Evolutionary conservation across 37 sponge, comb jelly and placozoan species (phyloP).

Genomic region (Cliona cf. orientalis): DNA sequence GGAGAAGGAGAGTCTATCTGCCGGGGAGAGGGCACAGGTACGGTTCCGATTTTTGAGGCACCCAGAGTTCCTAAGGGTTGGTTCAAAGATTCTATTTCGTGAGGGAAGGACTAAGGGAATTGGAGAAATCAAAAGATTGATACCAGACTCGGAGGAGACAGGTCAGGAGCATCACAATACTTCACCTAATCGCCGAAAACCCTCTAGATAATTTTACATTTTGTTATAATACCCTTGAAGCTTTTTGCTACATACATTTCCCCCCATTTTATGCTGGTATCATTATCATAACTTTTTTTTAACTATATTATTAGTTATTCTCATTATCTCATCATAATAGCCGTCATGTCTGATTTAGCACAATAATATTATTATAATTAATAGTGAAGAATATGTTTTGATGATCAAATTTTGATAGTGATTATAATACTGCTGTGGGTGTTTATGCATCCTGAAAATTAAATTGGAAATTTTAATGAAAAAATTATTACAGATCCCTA

Average conservation of each 20-base stretch:
- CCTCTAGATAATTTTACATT: slow-evolving; percentile 3
- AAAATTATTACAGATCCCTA: neutral
- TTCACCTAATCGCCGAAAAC: slow-evolving; percentile 10
- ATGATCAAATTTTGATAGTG: too few species aligned
- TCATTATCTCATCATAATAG: too few species aligned
- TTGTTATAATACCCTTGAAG: neutral
- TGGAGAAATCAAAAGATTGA: slow-evolving; percentile 72
- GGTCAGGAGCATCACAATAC: neutral
- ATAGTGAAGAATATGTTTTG: too few species aligned
- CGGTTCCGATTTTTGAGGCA: slow-evolving; percentile 76
- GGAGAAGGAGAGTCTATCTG: slow-evolving; percentile 55
- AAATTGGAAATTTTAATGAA: neutral
- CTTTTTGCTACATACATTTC: neutral
- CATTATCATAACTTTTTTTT: neutral
- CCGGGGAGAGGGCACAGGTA: slow-evolving; percentile 50
- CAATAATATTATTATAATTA: too few species aligned
- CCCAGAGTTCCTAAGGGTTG: slow-evolving; percentile 82
- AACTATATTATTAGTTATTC: neutral
- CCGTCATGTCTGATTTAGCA: too few species aligned
- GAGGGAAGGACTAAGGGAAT: slow-evolving; percentile 81
- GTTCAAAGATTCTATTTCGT: slow-evolving; percentile 69
- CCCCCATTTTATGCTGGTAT: too few species aligned
- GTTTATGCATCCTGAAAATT: neutral
- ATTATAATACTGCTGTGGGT: too few species aligned
- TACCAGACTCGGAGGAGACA: neutral